These are phyloP conservation scores for Lasiommata megera DNA, from an alignment of 2,888 invertebrate genomes.

Conservation along the genomic window DNA sequence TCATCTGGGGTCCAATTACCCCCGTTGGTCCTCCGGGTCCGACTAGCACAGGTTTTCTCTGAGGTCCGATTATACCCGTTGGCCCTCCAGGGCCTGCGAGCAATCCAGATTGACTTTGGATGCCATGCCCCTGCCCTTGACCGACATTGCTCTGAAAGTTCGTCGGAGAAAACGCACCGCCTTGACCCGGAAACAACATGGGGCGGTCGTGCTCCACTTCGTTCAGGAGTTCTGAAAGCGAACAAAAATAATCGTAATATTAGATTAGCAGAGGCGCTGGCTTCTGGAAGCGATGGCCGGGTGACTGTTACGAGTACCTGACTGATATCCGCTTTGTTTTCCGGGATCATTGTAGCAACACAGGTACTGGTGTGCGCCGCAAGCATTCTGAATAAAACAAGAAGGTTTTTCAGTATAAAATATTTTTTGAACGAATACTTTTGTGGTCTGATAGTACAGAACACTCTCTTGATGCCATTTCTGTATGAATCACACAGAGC, in stretches of 20 bases:
- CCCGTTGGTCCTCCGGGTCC: slow-evolving; percentile 62
- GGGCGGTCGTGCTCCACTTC: slow-evolving; percentile 62
- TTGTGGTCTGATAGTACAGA: too few relatives aligned
- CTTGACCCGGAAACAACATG: slow-evolving; percentile 48
- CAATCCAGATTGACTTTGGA: slow-evolving; percentile 42
- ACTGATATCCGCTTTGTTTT: slow-evolving; percentile 31
- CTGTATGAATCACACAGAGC: too few relatives aligned
- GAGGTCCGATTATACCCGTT: too few relatives aligned
- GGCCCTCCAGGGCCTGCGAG: too few relatives aligned
- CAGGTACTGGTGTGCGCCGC: slow-evolving; percentile 82
- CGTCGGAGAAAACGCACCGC: slow-evolving; percentile 46
- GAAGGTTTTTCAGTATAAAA: neutral
- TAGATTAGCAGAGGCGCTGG: neutral
- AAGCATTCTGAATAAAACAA: slow-evolving; percentile 75
- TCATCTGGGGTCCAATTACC: slow-evolving; percentile 36
- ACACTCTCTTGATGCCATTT: too few relatives aligned
- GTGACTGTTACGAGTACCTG: slow-evolving; percentile 43
- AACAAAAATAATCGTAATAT: neutral
- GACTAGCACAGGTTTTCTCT: slow-evolving; percentile 47
- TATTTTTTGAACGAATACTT: too few relatives aligned
- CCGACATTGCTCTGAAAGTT: slow-evolving; percentile 33
- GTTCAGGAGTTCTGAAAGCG: slow-evolving; percentile 57
- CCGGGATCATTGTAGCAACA: slow-evolving; percentile 81
- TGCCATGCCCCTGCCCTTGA: slow-evolving; percentile 36
- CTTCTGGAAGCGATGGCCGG: neutral